These are phyloP conservation scores for Meloidogyne chitwoodi DNA, from an alignment of 1,140 invertebrate species.

Conservation along the genomic window DNA sequence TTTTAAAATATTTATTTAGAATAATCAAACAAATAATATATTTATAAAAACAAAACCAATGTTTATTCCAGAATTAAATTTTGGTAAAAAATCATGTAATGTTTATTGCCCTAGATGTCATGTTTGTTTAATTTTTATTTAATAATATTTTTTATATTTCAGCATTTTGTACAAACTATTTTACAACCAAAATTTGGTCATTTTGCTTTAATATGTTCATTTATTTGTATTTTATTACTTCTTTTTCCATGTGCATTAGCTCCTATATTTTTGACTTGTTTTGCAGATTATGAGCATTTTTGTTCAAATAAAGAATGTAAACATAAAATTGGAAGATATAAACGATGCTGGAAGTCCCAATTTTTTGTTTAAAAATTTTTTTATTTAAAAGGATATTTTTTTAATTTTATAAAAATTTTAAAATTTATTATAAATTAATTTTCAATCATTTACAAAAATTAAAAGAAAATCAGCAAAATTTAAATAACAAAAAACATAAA, in stretches of 20 bases:
- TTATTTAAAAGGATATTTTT: too few relatives aligned
- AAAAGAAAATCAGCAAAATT: background rate
- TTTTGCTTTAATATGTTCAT: slow-evolving; percentile 43
- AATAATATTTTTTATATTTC: slow-evolving; percentile 21
- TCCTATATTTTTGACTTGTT: slow-evolving; percentile 39
- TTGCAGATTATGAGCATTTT: slow-evolving; percentile 46
- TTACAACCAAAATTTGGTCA: slow-evolving; percentile 35
- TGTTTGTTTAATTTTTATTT: slow-evolving; percentile 11
- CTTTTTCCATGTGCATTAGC: slow-evolving; percentile 49
- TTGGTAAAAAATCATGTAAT: slow-evolving; percentile 28
- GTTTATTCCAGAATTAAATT: slow-evolving; percentile 47
- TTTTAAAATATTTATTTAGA: background rate
- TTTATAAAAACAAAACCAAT: background rate
- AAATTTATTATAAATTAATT: too few relatives aligned
- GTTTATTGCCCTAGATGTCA: slow-evolving; percentile 52
- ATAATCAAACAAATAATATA: background rate
- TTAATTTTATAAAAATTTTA: too few relatives aligned
- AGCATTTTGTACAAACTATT: slow-evolving; percentile 42
- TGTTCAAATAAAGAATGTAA: slow-evolving; percentile 38
- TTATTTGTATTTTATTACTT: slow-evolving; percentile 43
- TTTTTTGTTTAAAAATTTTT: slow-evolving; percentile 40
- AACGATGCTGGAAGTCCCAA: slow-evolving; percentile 20
- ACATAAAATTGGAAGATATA: slow-evolving; percentile 42
- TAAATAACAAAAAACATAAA: too few relatives aligned
- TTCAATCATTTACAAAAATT: background rate